Percentiles rank a stretch among this genome's conserved stretches.
These are phyloP conservation scores for Aleiodes alternator DNA, from an alignment of 2,888 invertebrate genomes.

Conservation along the genomic window DNA sequence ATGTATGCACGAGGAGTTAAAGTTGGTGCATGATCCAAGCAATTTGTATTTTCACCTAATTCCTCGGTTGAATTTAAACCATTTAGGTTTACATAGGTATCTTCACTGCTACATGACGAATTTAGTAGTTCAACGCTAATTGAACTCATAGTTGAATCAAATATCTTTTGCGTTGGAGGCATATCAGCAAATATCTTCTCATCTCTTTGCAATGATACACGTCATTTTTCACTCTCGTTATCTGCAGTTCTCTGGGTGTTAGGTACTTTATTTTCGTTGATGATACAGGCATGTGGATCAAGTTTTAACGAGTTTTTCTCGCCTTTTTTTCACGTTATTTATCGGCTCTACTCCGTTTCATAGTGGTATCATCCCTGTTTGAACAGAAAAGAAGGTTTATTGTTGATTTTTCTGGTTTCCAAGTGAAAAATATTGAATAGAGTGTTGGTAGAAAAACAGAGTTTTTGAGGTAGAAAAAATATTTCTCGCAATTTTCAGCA, in stretches of 20 bases:
- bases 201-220: background rate
- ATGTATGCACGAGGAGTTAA: slow-evolving; percentile 81
- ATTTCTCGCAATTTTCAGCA: no score
- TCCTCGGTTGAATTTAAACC: slow-evolving; percentile 11
- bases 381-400: slow-evolving; percentile 12
- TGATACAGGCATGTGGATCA: background rate
- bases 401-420: background rate
- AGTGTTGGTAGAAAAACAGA: no score
- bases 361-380: background rate
- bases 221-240: no score
- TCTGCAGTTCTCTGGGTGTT: background rate
- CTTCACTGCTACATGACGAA: background rate
- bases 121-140: background rate
- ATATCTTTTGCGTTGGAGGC: background rate
- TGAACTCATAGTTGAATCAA: slow-evolving; percentile 3
- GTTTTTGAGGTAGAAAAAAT: no score
- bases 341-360: background rate
- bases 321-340: background rate
- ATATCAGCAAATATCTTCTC: background rate
- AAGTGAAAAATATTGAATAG: no score
- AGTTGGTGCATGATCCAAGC: slow-evolving; percentile 82
- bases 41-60: slow-evolving; percentile 63
- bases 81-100: background rate
- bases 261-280: background rate
- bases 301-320: background rate